Evolutionary conservation across 2,797 vertebrate species (phyloP).

Genomic region (Lithobates sylvaticus): DNA sequence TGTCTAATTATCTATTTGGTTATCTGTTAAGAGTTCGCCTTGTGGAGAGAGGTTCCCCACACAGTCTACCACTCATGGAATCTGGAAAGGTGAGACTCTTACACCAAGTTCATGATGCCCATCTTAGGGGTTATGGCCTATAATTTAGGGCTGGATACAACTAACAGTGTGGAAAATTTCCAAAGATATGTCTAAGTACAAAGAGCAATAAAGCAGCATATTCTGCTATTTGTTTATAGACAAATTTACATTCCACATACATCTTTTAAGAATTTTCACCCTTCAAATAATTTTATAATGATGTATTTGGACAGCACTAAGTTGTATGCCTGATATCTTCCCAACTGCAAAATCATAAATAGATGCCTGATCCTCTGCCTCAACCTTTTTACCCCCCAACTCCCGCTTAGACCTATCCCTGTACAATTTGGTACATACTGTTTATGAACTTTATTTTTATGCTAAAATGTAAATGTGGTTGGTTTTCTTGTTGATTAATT

Average conservation of each 20-base stretch:
- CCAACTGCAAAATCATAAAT: too few species aligned
- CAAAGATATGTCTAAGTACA: not conserved
- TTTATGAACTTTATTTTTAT: too few species aligned
- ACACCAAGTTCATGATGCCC: too few species aligned
- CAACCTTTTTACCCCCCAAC: not conserved
- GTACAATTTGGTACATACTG: not conserved
- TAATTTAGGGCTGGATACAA: not conserved
- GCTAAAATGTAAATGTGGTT: not conserved
- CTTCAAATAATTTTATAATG: too few species aligned
- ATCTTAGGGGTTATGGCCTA: too few species aligned
- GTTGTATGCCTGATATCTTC: not conserved
- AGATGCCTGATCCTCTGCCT: too few species aligned
- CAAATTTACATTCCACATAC: too few species aligned
- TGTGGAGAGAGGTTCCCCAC: conserved; percentile 94
- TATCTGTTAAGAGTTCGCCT: conserved; percentile 85
- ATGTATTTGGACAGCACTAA: too few species aligned
- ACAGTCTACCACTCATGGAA: conserved; percentile 93
- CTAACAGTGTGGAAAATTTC: too few species aligned
- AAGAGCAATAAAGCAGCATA: not conserved
- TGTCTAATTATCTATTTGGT: conserved; percentile 37
- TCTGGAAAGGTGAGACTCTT: conserved; percentile 88
- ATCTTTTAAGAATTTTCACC: too few species aligned
- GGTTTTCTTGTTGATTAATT: not conserved
- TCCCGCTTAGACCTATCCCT: too few species aligned
- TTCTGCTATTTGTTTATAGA: not conserved